Percentiles rank a stretch among this genome's conserved stretches.
Evolutionary conservation across 2,113 vertebrate species (phyloP).

Genomic region (Sterrhoptilus dennistouni): DNA sequence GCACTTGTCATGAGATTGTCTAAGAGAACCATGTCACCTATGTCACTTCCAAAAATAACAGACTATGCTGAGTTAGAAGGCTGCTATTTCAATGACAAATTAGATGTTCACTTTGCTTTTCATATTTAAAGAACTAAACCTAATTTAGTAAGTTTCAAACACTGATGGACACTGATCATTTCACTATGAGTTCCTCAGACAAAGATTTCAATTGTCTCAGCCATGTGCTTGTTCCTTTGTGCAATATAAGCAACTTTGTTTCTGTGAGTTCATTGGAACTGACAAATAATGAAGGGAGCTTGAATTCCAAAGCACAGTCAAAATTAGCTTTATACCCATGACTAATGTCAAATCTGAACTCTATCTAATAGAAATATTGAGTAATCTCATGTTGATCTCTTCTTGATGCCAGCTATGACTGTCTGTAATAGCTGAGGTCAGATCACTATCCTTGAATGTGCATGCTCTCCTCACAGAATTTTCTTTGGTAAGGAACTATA

Average conservation of each 20-base stretch:
- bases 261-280: conserved; percentile 58
- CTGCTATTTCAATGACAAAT: background rate
- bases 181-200: background rate
- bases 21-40: background rate
- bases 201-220: conserved; percentile 40
- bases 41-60: background rate
- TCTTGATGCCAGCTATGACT: conserved; percentile 39
- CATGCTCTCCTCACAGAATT: background rate
- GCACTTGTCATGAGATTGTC: background rate
- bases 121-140: background rate
- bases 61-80: background rate
- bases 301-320: conserved; percentile 57
- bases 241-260: background rate
- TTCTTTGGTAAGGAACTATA: background rate
- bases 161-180: background rate
- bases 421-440: conserved; percentile 32
- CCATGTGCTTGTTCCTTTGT: conserved; percentile 34
- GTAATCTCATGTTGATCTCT: conserved; percentile 60
- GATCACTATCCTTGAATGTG: background rate
- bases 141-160: background rate
- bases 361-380: conserved; percentile 64
- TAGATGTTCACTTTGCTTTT: background rate
- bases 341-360: conserved; percentile 68
- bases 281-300: conserved; percentile 34
- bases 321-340: conserved; percentile 70